phyloP scores from a whole-genome alignment of 2,113 vertebrate genomes.

The Capreolus pygargus region DNA sequence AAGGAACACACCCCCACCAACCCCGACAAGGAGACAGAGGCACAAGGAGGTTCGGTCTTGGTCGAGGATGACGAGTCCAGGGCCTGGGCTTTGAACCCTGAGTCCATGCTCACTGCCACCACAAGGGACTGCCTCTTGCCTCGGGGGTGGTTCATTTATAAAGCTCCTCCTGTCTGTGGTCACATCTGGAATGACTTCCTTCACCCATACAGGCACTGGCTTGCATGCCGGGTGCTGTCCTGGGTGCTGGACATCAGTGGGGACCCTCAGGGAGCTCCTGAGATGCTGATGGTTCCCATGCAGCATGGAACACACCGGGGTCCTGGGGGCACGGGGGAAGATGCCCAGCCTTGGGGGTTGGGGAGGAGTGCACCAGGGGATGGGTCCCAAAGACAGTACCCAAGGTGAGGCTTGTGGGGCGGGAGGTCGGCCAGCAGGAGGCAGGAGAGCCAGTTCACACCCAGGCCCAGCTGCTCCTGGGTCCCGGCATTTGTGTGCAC shows the following conservation, averaged over 20 bases:
- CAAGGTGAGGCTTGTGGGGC: not conserved
- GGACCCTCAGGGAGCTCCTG: not conserved
- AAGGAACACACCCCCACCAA: rapidly evolving
- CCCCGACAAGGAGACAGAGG: not conserved
- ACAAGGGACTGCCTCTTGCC: rapidly evolving
- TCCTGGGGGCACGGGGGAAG: not conserved
- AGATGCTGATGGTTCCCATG: not conserved
- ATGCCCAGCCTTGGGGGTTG: not conserved
- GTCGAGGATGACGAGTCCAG: not conserved
- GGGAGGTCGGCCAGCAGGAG: not conserved
- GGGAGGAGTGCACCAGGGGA: not conserved
- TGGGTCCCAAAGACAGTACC: too few species aligned
- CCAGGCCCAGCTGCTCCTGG: not conserved
- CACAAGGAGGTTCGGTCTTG: not conserved
- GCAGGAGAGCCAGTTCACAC: not conserved
- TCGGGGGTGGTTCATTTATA: not conserved
- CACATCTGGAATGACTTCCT: not conserved
- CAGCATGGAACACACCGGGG: not conserved
- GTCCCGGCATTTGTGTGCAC: rapidly evolving
- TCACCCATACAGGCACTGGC: too few species aligned
- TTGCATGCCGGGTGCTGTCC: not conserved
- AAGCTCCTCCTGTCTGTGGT: not conserved
- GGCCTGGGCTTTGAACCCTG: rapidly evolving
- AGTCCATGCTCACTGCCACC: too few species aligned
- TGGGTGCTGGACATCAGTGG: too few species aligned